Percentiles rank a stretch among this genome's conserved stretches.
These are phyloP conservation scores for Nematostella vectensis DNA, from an alignment of 92 coral and sea anemone species.

Conservation along the genomic window DNA sequence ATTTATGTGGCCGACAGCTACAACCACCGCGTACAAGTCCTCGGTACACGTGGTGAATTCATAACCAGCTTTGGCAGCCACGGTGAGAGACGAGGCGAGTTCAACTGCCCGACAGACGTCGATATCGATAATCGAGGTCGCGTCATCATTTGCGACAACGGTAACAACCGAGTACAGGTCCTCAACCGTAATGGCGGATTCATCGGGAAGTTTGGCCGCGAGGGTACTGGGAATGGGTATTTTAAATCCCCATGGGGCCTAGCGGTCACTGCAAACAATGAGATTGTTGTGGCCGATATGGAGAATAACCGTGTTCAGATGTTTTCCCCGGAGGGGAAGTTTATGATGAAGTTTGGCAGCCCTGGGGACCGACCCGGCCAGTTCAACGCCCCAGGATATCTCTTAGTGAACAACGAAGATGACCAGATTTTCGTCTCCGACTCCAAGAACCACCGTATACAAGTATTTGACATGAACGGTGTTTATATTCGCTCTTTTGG, in stretches of 20 bases:
- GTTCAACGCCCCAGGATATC: conserved; percentile 85
- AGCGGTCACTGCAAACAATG: conserved; percentile 66
- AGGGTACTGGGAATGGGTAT: conserved; percentile 91
- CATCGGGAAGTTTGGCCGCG: conserved; percentile 96
- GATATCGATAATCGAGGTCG: conserved; percentile 76
- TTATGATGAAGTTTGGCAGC: conserved; percentile 76
- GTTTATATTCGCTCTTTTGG: conserved; percentile 71
- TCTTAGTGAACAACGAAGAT: conserved; percentile 69
- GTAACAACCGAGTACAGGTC: conserved; percentile 90
- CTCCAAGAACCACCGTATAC: conserved; percentile 92
- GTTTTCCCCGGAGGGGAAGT: conserved; percentile 85
- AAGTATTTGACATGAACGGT: conserved; percentile 89
- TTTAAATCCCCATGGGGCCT: conserved; percentile 99
- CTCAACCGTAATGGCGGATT: conserved; percentile 82
- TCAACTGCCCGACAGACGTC: conserved; percentile 98
- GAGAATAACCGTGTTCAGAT: conserved; percentile 88
- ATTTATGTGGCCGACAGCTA: conserved; percentile 97
- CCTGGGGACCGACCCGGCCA: conserved; percentile 81
- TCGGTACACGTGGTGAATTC: conserved; percentile 88
- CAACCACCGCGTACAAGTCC: conserved; percentile 86
- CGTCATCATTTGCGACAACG: conserved; percentile 90
- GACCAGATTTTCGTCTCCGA: conserved; percentile 84
- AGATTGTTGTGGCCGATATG: conserved; percentile 96
- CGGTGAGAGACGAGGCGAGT: conserved; percentile 95
- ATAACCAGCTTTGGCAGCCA: conserved; percentile 82